These are phyloP conservation scores for Torymus tubicola DNA, from an alignment of 2,888 invertebrate genomes.

Conservation along the genomic window DNA sequence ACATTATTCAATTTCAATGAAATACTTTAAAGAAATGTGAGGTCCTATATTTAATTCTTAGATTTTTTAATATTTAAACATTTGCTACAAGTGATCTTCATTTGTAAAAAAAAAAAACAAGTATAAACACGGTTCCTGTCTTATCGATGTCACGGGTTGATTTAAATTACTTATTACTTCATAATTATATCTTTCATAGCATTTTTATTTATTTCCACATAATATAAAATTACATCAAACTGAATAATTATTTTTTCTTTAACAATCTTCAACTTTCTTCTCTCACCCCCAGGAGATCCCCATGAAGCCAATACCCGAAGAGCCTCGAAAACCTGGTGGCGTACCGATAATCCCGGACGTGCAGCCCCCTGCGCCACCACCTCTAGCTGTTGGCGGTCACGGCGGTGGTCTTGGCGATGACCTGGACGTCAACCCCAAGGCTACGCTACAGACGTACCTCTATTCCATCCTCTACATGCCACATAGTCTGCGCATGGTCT, in stretches of 20 bases:
- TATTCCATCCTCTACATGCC: conserved; percentile 96
- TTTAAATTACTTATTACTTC: no score
- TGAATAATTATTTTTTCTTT: no score
- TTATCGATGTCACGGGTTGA: no score
- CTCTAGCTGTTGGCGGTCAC: neutral
- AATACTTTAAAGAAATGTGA: no score
- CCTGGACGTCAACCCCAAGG: conserved; percentile 65
- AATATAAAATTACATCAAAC: no score
- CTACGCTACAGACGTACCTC: conserved; percentile 81
- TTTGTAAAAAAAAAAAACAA: neutral
- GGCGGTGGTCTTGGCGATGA: neutral
- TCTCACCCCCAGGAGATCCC: conserved; percentile 65
- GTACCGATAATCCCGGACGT: conserved; percentile 68
- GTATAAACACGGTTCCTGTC: no score
- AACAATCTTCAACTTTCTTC: no score
- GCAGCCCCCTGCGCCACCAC: conserved; percentile 17
- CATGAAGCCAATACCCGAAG: conserved; percentile 61
- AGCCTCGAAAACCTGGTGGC: conserved; percentile 63
- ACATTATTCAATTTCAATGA: no score
- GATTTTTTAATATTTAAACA: no score
- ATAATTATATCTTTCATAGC: no score
- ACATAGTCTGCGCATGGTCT: conserved; percentile 88
- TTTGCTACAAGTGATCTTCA: neutral
- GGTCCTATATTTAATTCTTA: no score
- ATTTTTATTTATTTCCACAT: no score